Percentiles rank a stretch among this genome's conserved stretches.
phyloP scores from a whole-genome alignment of 1,140 invertebrate genomes.

The Tetramorium alpestre region DNA sequence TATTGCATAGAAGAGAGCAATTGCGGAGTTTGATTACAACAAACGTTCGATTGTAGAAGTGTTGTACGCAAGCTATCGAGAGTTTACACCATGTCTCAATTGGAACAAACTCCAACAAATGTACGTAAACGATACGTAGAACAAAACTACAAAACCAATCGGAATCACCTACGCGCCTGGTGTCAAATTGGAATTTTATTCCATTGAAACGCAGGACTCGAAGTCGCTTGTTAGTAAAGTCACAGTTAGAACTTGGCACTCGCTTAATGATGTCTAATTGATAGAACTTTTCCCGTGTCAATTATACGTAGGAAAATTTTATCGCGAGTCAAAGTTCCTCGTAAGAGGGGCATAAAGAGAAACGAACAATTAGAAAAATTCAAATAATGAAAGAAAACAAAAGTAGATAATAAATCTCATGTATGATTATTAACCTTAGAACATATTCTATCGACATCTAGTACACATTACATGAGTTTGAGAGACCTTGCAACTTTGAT shows the following conservation, averaged over 20 bases:
- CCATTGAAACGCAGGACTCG: conserved; percentile 11
- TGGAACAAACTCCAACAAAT: conserved; percentile 50
- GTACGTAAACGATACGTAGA: conserved; percentile 40
- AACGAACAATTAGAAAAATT: conserved; percentile 20
- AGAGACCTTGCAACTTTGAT: too few species aligned
- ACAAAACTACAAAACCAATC: conserved; percentile 31
- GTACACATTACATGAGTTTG: too few species aligned
- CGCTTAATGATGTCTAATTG: conserved; percentile 40
- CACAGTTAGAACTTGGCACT: conserved; percentile 34
- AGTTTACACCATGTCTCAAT: conserved; percentile 46
- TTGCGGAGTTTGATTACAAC: conserved; percentile 32
- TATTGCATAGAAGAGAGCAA: conserved; percentile 8
- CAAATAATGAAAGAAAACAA: not conserved
- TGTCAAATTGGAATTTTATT: conserved; percentile 53
- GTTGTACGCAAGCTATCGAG: conserved; percentile 12
- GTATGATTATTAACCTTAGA: not conserved
- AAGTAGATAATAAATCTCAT: not conserved
- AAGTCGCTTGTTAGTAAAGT: conserved; percentile 25
- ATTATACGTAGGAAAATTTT: conserved; percentile 40
- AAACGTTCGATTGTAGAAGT: conserved; percentile 27
- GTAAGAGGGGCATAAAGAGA: not conserved
- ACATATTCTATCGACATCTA: too few species aligned
- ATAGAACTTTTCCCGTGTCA: conserved; percentile 30
- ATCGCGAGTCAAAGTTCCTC: not conserved
- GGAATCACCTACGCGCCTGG: conserved; percentile 13